A percentile compares a stretch with the other conserved stretches of the same genome.
phyloP scores from a whole-genome alignment of 2,797 vertebrate genomes.

The Sphaeramia orbicularis region DNA sequence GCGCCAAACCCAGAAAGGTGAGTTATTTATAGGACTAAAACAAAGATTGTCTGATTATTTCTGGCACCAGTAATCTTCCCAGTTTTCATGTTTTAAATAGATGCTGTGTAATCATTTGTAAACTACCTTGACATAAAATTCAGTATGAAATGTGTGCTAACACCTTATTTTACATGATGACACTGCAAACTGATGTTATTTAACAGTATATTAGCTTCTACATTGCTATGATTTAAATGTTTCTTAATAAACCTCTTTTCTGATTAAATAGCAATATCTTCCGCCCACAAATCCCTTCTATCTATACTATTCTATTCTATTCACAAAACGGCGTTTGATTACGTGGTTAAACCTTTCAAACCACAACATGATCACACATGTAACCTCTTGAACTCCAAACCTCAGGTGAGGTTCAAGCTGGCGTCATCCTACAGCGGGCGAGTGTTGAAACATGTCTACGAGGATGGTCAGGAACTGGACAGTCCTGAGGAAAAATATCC shows the following conservation, averaged over 20 bases:
- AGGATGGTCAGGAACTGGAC: conserved; percentile 95
- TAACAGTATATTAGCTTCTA: conserved; percentile 11
- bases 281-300: neutral
- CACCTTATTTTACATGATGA: too few relatives aligned
- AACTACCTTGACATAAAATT: neutral
- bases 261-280: conserved; percentile 17
- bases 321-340: too few relatives aligned
- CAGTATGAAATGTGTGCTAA: too few relatives aligned
- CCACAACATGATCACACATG: neutral
- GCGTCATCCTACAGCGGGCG: conserved; percentile 95
- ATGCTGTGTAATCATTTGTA: neutral
- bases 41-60: conserved; percentile 15
- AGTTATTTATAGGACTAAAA: conserved; percentile 43
- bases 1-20: conserved; percentile 89
- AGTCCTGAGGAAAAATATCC: conserved; percentile 92
- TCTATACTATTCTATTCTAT: neutral
- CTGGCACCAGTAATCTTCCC: neutral
- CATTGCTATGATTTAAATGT: conserved; percentile 16
- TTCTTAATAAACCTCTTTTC: neutral
- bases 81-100: neutral
- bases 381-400: conserved; percentile 21
- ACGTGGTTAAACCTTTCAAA: too few relatives aligned
- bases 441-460: conserved; percentile 95
- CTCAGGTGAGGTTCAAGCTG: conserved; percentile 92
- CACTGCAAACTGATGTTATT: conserved; percentile 6